A percentile compares a stretch with the other conserved stretches of the same genome.
These are phyloP conservation scores for Gonatopus flavifemur DNA, from an alignment of 1,140 invertebrate genomes.

Conservation along the genomic window DNA sequence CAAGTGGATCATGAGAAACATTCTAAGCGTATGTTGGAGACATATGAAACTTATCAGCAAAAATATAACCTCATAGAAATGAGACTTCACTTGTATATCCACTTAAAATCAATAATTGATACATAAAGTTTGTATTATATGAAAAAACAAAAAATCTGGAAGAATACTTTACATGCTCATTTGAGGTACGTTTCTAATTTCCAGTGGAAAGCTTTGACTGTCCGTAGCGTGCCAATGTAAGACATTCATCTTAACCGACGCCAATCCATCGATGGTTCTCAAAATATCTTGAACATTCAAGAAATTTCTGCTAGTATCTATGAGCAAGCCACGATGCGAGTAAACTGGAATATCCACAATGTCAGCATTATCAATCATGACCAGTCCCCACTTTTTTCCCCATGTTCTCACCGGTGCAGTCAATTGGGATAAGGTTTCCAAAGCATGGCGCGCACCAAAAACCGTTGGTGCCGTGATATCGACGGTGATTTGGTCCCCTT, in stretches of 20 bases:
- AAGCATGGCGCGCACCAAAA: constrained; percentile 75
- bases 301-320: constrained; percentile 79
- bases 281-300: constrained; percentile 70
- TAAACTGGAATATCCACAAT: constrained; percentile 49
- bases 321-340: constrained; percentile 68
- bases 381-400: constrained; percentile 24
- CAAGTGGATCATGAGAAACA: too few species aligned
- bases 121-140: not conserved
- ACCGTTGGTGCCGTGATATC: constrained; percentile 67
- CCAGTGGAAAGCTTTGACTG: constrained; percentile 79
- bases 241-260: constrained; percentile 78
- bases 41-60: constrained; percentile 1
- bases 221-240: constrained; percentile 87
- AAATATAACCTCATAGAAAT: not conserved
- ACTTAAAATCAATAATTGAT: not conserved
- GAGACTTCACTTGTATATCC: not conserved
- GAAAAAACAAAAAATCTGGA: too few species aligned
- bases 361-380: constrained; percentile 41
- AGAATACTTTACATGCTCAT: constrained; percentile 64
- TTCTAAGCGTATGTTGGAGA: too few species aligned
- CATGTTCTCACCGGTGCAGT: constrained; percentile 48
- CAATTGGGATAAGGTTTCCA: constrained; percentile 75
- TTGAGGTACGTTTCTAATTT: constrained; percentile 68
- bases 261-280: constrained; percentile 75
- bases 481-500: constrained; percentile 58